Conservation (phyloP, 30 jellyfish, hydroid and myxozoan species). For the Aurelia sp. region DNA sequence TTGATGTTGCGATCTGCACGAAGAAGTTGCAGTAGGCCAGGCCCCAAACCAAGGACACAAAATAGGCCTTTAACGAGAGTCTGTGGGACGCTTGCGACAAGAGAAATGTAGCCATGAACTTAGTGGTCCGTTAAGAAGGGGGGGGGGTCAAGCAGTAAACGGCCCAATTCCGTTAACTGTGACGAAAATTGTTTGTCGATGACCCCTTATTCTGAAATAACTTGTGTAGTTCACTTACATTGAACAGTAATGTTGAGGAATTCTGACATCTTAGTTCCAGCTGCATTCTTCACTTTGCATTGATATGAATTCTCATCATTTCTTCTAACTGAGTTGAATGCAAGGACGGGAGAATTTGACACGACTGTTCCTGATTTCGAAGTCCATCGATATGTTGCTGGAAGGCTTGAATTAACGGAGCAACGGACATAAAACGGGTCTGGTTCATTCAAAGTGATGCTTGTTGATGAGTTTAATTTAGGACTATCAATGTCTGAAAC, state of each 20-base stretch:
- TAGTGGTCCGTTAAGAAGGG: no score
- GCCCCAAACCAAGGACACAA: no score
- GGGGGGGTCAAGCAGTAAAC: no score
- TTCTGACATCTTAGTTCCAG: slow-evolving; percentile 15
- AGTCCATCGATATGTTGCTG: slow-evolving; percentile 20
- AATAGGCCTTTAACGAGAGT: no score
- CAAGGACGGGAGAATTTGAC: not conserved
- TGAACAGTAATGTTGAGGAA: slow-evolving; percentile 19
- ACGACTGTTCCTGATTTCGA: slow-evolving; percentile 6
- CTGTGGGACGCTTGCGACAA: no score
- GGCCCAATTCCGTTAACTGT: no score
- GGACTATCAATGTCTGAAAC: no score
- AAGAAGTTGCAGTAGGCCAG: no score
- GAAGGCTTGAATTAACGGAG: slow-evolving; percentile 6
- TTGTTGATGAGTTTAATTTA: slow-evolving; percentile 3
- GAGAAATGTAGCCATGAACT: no score
- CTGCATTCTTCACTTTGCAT: slow-evolving; percentile 46
- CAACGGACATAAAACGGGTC: slow-evolving; percentile 13
- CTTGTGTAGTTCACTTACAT: slow-evolving; percentile 10
- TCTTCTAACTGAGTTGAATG: slow-evolving; percentile 14
- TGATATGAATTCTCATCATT: slow-evolving; percentile 14
- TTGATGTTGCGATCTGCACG: no score
- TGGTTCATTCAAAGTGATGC: slow-evolving; percentile 28
- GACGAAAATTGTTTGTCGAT: no score
- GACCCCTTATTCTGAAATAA: no score